These are phyloP conservation scores for Diadophis punctatus DNA, from an alignment of 2,113 vertebrate species.

Conservation along the genomic window DNA sequence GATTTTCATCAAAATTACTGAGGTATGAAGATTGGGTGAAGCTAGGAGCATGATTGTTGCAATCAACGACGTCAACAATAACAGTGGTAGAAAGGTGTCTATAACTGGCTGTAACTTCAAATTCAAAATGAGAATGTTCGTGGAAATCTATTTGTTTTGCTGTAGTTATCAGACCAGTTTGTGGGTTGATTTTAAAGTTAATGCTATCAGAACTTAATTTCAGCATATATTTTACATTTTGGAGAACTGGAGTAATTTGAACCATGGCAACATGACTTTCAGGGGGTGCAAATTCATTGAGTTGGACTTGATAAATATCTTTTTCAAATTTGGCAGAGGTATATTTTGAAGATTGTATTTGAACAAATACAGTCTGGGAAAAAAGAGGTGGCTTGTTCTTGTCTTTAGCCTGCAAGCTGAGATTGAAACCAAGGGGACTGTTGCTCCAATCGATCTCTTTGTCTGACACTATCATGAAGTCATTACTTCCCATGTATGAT, in stretches of 20 bases:
- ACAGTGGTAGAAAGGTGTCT: conserved; percentile 72
- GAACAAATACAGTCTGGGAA: conserved; percentile 74
- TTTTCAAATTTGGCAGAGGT: conserved; percentile 77
- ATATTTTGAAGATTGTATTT: conserved; percentile 75
- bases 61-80: conserved; percentile 78
- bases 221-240: conserved; percentile 79
- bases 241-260: conserved; percentile 60
- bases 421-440: conserved; percentile 81
- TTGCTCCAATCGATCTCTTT: conserved; percentile 83
- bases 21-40: conserved; percentile 79
- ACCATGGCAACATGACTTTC: conserved; percentile 80
- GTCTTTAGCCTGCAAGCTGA: conserved; percentile 87
- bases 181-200: conserved; percentile 81
- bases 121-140: conserved; percentile 77
- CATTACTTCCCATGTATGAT: conserved; percentile 70
- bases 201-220: conserved; percentile 71
- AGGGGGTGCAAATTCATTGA: conserved; percentile 88
- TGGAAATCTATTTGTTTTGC: conserved; percentile 75
- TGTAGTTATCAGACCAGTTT: conserved; percentile 85
- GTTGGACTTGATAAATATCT: conserved; percentile 74
- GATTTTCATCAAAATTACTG: conserved; percentile 82
- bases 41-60: conserved; percentile 85
- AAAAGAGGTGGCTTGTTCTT: conserved; percentile 69
- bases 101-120: conserved; percentile 74
- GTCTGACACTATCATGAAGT: conserved; percentile 83